Evolutionary conservation across 2,888 invertebrate species (phyloP).

Genomic region (Calliopum simillimum): DNA sequence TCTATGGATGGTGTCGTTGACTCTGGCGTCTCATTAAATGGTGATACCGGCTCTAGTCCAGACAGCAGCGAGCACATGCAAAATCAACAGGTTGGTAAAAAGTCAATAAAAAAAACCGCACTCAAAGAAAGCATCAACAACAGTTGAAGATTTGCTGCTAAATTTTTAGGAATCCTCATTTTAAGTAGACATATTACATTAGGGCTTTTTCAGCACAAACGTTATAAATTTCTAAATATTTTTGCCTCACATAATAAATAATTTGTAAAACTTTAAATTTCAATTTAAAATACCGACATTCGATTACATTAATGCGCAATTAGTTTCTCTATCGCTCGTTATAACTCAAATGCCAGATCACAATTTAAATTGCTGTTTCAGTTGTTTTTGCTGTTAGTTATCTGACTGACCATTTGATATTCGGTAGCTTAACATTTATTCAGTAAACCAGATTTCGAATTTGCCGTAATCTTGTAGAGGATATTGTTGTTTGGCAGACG

Average conservation of each 20-base stretch:
- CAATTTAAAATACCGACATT: too few species aligned
- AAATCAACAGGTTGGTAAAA: slow-evolving; percentile 59
- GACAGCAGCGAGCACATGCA: slow-evolving; percentile 60
- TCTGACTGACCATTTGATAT: not conserved
- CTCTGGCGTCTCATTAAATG: slow-evolving; percentile 63
- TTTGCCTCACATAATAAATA: not conserved
- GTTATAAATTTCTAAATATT: too few species aligned
- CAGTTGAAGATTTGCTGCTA: not conserved
- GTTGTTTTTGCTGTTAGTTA: not conserved
- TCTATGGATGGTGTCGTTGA: slow-evolving; percentile 66
- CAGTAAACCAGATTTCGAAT: too few species aligned
- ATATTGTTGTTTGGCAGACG: not conserved
- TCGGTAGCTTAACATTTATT: not conserved
- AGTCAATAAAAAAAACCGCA: not conserved
- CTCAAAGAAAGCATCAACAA: not conserved
- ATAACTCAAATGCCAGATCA: too few species aligned
- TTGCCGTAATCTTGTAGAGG: not conserved
- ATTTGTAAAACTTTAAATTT: too few species aligned
- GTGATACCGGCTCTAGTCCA: slow-evolving; percentile 64
- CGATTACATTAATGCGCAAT: too few species aligned
- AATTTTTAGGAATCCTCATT: not conserved
- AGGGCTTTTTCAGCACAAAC: too few species aligned
- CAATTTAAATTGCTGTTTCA: too few species aligned
- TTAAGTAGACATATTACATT: not conserved
- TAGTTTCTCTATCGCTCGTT: too few species aligned